Evolutionary conservation across 1,140 invertebrate species (phyloP), one percentile per base, ranked within the genome.

Genomic region (Drosophila leontia): DNA sequence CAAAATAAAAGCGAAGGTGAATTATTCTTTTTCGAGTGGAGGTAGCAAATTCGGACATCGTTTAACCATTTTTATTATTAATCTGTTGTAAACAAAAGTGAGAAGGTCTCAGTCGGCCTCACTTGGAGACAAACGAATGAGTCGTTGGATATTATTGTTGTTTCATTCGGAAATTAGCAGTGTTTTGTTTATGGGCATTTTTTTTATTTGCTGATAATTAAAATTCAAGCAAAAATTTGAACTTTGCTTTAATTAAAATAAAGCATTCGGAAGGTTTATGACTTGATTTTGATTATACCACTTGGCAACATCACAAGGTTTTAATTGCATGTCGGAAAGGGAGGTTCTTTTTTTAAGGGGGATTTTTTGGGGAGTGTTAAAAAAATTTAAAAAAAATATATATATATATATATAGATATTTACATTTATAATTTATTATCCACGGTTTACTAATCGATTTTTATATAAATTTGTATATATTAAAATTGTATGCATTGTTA

Each of bases 71-170:
- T 72, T 72, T 51, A 72, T 72, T 51, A 72, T 72, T 72, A 72
- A 72, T 60, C 70, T 11, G 70, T 44, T 72, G 55, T 72, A 72
- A 72, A 72, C 70, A 72, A 72, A 72, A 72, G 70, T 72, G 70
- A 51, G 70, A 72, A 72, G 70, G 70, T 72, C 53, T 56, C 34
- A 37, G 45, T 37, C 17, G 29, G 42, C 7, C 68, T 17, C 29
- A 50, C 12, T 71, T 69, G 19, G 32, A 48, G 68, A 34, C 34
- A 71, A 71, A 56, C 35, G 35, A 48, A 60, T 60, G 26, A 34
- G 53, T 60, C 23, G 15, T 45, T 68, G 26, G 26, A 44, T 19
- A 23, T n/a, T 12, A 26, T 19, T 37, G 17, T 23, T 37, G 12
- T 37, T 55, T 35, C 29, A 19, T 47, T 67, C 15, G n/a, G 12